These are phyloP conservation scores for Oncopeltus fasciatus DNA, from an alignment of 1,140 invertebrate genomes.

Conservation along the genomic window DNA sequence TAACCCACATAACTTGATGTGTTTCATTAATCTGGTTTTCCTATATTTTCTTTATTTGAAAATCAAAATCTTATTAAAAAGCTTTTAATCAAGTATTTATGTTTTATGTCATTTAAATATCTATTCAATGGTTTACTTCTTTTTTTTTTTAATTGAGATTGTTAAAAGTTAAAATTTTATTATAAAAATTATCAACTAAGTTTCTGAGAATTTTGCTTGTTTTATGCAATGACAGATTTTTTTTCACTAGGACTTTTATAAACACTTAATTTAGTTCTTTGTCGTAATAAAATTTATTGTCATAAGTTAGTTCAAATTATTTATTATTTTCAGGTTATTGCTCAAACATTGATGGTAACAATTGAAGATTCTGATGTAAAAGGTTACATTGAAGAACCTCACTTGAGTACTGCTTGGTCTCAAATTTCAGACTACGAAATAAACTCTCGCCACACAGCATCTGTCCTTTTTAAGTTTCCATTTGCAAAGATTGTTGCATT, in stretches of 20 bases:
- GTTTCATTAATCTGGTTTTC: too few relatives aligned
- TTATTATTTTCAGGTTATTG: not conserved
- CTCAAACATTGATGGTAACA: not conserved
- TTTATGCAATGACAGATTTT: not conserved
- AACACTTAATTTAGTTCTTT: not conserved
- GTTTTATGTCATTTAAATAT: too few relatives aligned
- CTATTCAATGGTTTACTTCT: too few relatives aligned
- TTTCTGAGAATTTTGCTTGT: not conserved
- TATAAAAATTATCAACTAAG: not conserved
- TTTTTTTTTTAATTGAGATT: not conserved
- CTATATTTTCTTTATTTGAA: too few relatives aligned
- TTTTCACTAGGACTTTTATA: not conserved
- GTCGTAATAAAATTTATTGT: not conserved
- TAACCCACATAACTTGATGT: too few relatives aligned
- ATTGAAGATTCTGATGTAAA: not conserved
- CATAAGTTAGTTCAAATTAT: not conserved
- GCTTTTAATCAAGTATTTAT: too few relatives aligned
- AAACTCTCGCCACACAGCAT: not conserved
- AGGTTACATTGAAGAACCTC: constrained; percentile 4
- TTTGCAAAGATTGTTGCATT: not conserved
- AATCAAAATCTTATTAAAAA: too few relatives aligned
- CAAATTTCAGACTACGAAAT: not conserved
- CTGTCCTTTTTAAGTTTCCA: not conserved
- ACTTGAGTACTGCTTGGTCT: not conserved
- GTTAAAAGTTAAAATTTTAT: not conserved